These are phyloP conservation scores for Bos taurus DNA, from an alignment of 2,113 vertebrate species.

Conservation along the genomic window ARS-UCD2.0 NC_037338.1:84695001-84695500, in stretches of 20 bases:
- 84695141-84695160: not conserved
- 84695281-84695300: not conserved
- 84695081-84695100: not conserved
- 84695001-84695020: not conserved
- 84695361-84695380: not conserved
- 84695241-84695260: not conserved
- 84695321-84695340: not conserved
- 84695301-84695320: not conserved
- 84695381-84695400: rapidly evolving
- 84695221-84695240: not conserved
- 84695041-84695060: not conserved
- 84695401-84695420: not conserved
- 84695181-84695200: not conserved
- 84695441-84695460: not conserved
- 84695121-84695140: not conserved
- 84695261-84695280: not conserved
- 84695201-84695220: not conserved
- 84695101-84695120: not conserved
- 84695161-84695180: not conserved
- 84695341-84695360: not conserved
- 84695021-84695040: not conserved
- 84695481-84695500: rapidly evolving
- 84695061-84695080: not conserved
- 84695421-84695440: not conserved
- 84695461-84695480: not conserved